A percentile compares a stretch with the other conserved stretches of the same genome.
Evolutionary conservation across 1,140 invertebrate species (phyloP).

Genomic region (Coenobita brevimanus): DNA sequence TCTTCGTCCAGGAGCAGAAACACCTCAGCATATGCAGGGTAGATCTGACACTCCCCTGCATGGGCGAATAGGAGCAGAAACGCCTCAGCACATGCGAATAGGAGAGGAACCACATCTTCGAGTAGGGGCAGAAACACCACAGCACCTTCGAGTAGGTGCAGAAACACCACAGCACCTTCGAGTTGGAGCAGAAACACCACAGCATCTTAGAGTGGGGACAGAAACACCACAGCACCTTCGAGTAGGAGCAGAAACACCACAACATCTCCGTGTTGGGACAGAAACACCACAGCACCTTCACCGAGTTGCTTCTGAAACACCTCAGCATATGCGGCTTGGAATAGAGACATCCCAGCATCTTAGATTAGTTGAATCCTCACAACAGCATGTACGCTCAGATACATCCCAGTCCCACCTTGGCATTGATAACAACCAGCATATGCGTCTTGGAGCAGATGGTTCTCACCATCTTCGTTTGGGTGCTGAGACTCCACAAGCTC

Average conservation of each 20-base stretch:
- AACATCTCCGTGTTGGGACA: slow-evolving; percentile 19
- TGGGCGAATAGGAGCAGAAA: slow-evolving; percentile 11
- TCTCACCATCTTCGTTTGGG: slow-evolving; percentile 49
- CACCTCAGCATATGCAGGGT: slow-evolving; percentile 28
- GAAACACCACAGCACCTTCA: slow-evolving; percentile 23
- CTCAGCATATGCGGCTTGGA: background rate
- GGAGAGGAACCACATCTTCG: background rate
- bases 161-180: slow-evolving; percentile 38
- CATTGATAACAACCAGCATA: slow-evolving; percentile 27
- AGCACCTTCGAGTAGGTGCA: slow-evolving; percentile 23
- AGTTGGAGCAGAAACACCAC: slow-evolving; percentile 39
- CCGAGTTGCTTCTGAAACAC: background rate
- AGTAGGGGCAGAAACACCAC: slow-evolving; percentile 15
- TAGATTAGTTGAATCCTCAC: slow-evolving; percentile 19
- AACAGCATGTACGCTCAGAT: slow-evolving; percentile 38
- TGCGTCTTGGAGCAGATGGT: slow-evolving; percentile 46
- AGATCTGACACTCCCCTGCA: slow-evolving; percentile 19
- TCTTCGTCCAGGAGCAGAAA: slow-evolving; percentile 31
- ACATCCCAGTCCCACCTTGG: slow-evolving; percentile 14
- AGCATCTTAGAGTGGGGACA: slow-evolving; percentile 35
- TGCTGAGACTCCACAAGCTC: slow-evolving; percentile 55
- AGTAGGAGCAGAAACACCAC: slow-evolving; percentile 24
- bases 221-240: slow-evolving; percentile 35
- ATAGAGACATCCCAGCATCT: slow-evolving; percentile 10
- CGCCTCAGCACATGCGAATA: slow-evolving; percentile 20